Evolutionary conservation across 1,140 invertebrate species (phyloP).

Genomic region (Oryctes rhinoceros): DNA sequence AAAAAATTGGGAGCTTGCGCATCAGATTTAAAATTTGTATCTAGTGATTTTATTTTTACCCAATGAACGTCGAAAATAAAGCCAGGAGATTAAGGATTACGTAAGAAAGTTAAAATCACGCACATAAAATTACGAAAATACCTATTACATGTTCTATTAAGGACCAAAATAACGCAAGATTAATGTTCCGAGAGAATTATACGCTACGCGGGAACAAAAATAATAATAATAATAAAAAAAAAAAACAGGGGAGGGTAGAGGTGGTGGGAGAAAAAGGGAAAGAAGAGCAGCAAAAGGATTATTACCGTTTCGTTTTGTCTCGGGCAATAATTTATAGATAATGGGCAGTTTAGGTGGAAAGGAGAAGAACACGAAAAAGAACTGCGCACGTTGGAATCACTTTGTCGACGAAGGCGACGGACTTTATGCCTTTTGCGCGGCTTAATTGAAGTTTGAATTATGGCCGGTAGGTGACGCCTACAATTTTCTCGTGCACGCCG

Average conservation of each 20-base stretch:
- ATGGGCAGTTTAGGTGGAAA: slow-evolving; percentile 47
- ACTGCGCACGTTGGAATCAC: slow-evolving; percentile 45
- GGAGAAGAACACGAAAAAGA: slow-evolving; percentile 7
- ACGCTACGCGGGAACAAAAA: not conserved
- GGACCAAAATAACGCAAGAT: not conserved
- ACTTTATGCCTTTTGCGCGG: slow-evolving; percentile 45
- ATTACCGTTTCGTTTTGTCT: slow-evolving; percentile 18
- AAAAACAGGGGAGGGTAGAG: no score
- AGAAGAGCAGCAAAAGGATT: not conserved
- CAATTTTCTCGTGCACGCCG: slow-evolving; percentile 10
- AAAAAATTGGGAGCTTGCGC: no score
- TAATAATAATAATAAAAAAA: no score
- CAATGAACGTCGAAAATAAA: no score
- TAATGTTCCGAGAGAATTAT: slow-evolving; percentile 5
- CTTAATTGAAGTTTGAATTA: slow-evolving; percentile 56
- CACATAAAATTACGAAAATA: no score
- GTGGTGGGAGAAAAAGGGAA: not conserved
- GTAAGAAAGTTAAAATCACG: no score
- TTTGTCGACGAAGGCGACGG: slow-evolving; percentile 46
- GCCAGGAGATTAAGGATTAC: no score
- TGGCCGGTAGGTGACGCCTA: slow-evolving; percentile 43
- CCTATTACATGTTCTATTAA: no score
- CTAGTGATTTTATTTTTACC: no score
- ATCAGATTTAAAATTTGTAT: no score
- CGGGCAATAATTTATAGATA: slow-evolving; percentile 39